Evolutionary conservation across 2,888 invertebrate genomes (phyloP).

Genomic region (Esperia sulphurella): DNA sequence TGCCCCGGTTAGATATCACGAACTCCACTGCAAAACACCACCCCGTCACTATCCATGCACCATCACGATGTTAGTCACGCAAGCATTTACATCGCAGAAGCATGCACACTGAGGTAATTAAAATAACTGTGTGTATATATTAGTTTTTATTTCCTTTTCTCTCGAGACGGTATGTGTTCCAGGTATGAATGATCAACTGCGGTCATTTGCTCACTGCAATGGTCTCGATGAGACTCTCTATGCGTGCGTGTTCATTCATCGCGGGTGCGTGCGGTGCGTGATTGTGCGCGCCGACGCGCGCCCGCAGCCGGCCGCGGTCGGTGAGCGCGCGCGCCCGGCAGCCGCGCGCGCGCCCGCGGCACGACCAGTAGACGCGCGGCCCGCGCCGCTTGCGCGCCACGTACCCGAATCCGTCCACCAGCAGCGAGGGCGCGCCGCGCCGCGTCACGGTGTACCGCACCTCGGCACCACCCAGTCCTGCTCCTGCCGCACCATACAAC

Average conservation of each 20-base stretch:
- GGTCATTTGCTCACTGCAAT: constrained; percentile 19
- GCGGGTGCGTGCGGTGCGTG: constrained; percentile 43
- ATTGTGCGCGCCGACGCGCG: constrained; percentile 41
- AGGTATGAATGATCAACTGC: background rate
- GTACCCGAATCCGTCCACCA: constrained; percentile 57
- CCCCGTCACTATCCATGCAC: constrained; percentile 34
- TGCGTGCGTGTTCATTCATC: constrained; percentile 43
- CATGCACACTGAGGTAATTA: constrained; percentile 3
- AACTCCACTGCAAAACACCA: constrained; percentile 73
- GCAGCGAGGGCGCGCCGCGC: constrained; percentile 63
- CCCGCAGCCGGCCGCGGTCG: constrained; percentile 45
- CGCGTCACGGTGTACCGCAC: constrained; percentile 65
- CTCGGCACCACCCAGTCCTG: constrained; percentile 21
- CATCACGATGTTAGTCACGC: constrained; percentile 7
- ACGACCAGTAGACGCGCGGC: constrained; percentile 66
- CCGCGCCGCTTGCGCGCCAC: constrained; percentile 67
- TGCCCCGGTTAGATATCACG: constrained; percentile 76
- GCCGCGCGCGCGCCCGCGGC: constrained; percentile 49
- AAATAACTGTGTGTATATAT: background rate
- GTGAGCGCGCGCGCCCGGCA: constrained; percentile 65
- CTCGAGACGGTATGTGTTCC: background rate
- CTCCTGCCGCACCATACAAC: constrained; percentile 27
- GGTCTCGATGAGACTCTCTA: constrained; percentile 68
- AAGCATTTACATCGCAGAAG: constrained; percentile 4
- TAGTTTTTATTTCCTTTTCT: background rate